These are phyloP conservation scores for Acrocera orbiculus DNA, from an alignment of 2,888 invertebrate species.

Conservation along the genomic window DNA sequence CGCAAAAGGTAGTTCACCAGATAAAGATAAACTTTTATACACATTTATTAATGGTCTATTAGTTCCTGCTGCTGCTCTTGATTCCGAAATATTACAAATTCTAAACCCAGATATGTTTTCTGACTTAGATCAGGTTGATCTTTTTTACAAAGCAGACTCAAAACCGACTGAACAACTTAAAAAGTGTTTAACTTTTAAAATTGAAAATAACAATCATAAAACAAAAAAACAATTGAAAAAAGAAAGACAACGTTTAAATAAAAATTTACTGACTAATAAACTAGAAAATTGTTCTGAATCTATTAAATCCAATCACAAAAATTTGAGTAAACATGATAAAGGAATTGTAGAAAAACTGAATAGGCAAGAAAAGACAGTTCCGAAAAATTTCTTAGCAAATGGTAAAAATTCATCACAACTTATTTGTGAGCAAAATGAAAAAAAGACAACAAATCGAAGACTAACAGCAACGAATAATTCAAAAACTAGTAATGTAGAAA, in stretches of 20 bases:
- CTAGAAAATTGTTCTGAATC: too few relatives aligned
- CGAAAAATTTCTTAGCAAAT: slow-evolving; percentile 6
- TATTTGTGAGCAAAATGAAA: slow-evolving; percentile 2
- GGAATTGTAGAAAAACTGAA: too few relatives aligned
- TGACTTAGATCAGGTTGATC: neutral
- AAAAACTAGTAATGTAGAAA: too few relatives aligned
- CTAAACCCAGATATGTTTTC: slow-evolving; percentile 5
- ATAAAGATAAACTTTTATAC: slow-evolving; percentile 54
- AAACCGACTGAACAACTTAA: too few relatives aligned
- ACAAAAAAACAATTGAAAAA: slow-evolving; percentile 14
- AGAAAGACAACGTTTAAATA: slow-evolving; percentile 14
- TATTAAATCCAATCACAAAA: too few relatives aligned
- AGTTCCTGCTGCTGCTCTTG: slow-evolving; percentile 15
- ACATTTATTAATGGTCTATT: slow-evolving; percentile 47
- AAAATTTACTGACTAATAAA: slow-evolving; percentile 4
- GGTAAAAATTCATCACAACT: too few relatives aligned
- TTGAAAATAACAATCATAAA: slow-evolving; percentile 5
- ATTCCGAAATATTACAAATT: slow-evolving; percentile 13
- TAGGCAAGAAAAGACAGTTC: slow-evolving; percentile 2
- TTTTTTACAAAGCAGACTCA: neutral
- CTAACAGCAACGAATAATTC: too few relatives aligned
- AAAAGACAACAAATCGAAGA: slow-evolving; percentile 1
- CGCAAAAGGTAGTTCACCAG: slow-evolving; percentile 52
- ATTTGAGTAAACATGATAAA: too few relatives aligned
- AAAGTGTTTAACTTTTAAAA: neutral